phyloP scores from a whole-genome alignment of 1,140 invertebrate species.

The Argopecten irradians region DNA sequence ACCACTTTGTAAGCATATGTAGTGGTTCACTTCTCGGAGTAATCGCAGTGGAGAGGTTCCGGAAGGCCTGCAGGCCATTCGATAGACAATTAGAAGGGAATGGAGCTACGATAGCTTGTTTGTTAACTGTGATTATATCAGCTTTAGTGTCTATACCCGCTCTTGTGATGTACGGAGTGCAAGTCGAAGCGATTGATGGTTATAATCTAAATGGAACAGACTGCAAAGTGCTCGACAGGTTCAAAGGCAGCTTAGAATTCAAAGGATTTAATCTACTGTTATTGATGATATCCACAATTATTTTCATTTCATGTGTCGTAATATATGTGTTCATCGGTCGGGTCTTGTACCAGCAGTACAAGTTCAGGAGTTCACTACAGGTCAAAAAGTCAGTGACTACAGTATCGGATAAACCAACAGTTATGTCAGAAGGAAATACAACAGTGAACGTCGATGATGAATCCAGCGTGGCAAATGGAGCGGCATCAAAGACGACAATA shows the following conservation, averaged over 20 bases:
- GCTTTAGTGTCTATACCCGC: not conserved
- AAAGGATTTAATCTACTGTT: not conserved
- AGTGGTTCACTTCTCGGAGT: conserved; percentile 45
- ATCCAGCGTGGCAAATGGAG: conserved; percentile 3
- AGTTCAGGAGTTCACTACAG: not conserved
- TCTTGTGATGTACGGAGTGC: not conserved
- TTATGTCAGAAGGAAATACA: not conserved
- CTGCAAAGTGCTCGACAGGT: not conserved
- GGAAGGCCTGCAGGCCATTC: not conserved
- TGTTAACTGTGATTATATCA: not conserved
- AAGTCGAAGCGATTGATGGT: not conserved
- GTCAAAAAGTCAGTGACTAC: too few species aligned
- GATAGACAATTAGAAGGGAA: not conserved
- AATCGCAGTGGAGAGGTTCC: conserved; percentile 47
- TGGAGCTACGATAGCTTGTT: not conserved
- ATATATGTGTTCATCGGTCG: not conserved
- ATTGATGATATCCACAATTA: not conserved
- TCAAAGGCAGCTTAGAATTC: not conserved
- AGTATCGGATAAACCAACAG: not conserved
- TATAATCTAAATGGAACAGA: not conserved
- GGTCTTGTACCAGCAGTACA: not conserved
- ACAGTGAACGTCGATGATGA: not conserved
- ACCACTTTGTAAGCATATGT: conserved; percentile 42
- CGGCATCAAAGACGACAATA: not conserved
- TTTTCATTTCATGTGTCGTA: not conserved